A percentile compares a stretch with the other conserved stretches of the same genome.
Evolutionary conservation across 2,113 vertebrate genomes (phyloP).

Genomic region (Carassius auratus): DNA sequence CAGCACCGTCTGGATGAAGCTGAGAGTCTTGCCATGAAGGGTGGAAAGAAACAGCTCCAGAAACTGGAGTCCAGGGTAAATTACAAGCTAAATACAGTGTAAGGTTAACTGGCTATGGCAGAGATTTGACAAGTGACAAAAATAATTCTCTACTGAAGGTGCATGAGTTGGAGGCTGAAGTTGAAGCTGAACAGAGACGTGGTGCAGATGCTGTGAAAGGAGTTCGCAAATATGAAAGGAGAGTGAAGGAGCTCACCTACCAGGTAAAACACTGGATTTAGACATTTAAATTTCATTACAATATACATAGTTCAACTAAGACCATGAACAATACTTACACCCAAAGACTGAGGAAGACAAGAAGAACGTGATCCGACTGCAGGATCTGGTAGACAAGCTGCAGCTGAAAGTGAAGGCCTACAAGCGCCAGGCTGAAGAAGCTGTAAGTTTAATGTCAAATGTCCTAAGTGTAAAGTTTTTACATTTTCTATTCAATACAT

Average conservation of each 20-base stretch:
- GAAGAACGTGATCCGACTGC: constrained; percentile 76
- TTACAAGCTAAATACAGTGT: background rate
- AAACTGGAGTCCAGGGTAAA: constrained; percentile 43
- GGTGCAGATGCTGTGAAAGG: constrained; percentile 46
- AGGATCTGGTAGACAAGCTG: constrained; percentile 81
- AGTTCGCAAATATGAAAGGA: constrained; percentile 54
- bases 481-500: background rate
- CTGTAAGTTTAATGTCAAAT: constrained; percentile 65
- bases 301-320: background rate
- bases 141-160: constrained; percentile 27
- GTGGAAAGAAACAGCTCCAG: constrained; percentile 52
- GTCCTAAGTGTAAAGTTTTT: background rate
- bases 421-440: constrained; percentile 77
- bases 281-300: background rate
- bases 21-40: constrained; percentile 43
- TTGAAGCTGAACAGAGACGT: constrained; percentile 52
- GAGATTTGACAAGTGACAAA: background rate
- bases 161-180: constrained; percentile 49
- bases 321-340: background rate
- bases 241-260: constrained; percentile 50
- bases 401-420: constrained; percentile 81
- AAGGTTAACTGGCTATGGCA: background rate
- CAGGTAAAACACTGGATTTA: constrained; percentile 28
- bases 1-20: constrained; percentile 74
- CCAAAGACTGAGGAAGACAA: constrained; percentile 79